These are phyloP conservation scores for Lamproptera curius DNA, from an alignment of 2,888 invertebrate genomes.

Conservation along the genomic window DNA sequence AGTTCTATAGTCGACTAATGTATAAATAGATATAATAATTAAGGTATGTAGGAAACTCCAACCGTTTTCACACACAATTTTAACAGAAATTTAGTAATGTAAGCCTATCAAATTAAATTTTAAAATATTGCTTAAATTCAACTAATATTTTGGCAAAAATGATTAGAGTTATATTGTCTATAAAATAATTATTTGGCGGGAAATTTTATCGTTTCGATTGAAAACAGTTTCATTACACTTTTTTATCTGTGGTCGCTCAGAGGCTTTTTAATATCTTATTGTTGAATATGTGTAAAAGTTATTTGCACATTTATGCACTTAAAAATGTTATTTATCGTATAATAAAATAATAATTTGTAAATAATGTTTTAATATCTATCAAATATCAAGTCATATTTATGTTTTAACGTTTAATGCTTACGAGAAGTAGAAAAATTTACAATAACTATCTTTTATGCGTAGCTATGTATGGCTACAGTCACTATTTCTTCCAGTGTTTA, in stretches of 20 bases:
- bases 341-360: not conserved
- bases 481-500: conserved; percentile 24
- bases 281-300: no score
- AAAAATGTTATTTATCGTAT: not conserved
- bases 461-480: conserved; percentile 17
- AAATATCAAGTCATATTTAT: conserved; percentile 12
- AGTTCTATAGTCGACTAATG: no score
- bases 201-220: not conserved
- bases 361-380: conserved; percentile 6
- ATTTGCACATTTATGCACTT: not conserved
- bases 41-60: not conserved
- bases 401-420: not conserved
- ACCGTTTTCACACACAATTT: not conserved
- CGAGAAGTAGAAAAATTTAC: not conserved
- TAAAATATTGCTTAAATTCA: no score
- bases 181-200: not conserved
- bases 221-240: no score
- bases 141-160: no score
- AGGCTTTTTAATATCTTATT: conserved; percentile 1
- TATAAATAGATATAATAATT: not conserved
- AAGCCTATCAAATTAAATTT: no score
- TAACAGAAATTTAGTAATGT: no score
- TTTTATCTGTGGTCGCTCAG: not conserved
- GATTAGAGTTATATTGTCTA: no score
- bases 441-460: not conserved